Conservation (phyloP, 2,113 vertebrate genomes). For the Esox niger region DNA sequence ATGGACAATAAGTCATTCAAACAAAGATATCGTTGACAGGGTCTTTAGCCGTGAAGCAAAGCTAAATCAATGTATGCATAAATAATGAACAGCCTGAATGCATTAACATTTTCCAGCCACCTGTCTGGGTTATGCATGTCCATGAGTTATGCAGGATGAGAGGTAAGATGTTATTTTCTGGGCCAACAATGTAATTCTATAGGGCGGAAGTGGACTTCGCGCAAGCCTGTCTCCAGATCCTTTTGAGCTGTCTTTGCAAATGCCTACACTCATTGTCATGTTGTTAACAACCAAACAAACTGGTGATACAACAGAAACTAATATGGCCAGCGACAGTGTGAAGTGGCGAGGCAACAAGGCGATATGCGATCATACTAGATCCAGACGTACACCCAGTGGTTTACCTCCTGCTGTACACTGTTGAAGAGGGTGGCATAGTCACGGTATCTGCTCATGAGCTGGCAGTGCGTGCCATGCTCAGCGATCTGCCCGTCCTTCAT, state of each 20-base stretch:
- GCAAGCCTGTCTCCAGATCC: too few species aligned
- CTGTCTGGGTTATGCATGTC: slow-evolving; percentile 26
- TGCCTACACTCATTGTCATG: too few species aligned
- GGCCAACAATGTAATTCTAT: slow-evolving; percentile 44
- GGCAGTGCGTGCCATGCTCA: slow-evolving; percentile 73
- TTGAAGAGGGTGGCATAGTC: slow-evolving; percentile 74
- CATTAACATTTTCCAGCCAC: slow-evolving; percentile 63
- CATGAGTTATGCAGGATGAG: slow-evolving; percentile 66
- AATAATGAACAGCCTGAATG: slow-evolving; percentile 58
- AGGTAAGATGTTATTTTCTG: slow-evolving; percentile 47
- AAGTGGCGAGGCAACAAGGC: too few species aligned
- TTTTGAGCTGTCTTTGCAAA: too few species aligned
- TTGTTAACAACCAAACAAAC: too few species aligned
- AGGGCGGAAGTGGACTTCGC: slow-evolving; percentile 22
- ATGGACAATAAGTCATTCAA: slow-evolving; percentile 42
- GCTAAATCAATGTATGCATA: slow-evolving; percentile 58
- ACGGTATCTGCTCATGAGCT: slow-evolving; percentile 72
- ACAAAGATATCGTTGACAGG: slow-evolving; percentile 49
- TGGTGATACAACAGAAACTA: too few species aligned
- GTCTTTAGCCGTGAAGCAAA: slow-evolving; percentile 49
- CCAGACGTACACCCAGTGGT: slow-evolving; percentile 22
- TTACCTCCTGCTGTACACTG: slow-evolving; percentile 76
- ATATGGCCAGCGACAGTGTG: too few species aligned
- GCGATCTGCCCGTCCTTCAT: slow-evolving; percentile 80
- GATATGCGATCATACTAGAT: too few species aligned